Conservation (phyloP, 1,140 invertebrate genomes). For the Cyclina sinensis region DNA sequence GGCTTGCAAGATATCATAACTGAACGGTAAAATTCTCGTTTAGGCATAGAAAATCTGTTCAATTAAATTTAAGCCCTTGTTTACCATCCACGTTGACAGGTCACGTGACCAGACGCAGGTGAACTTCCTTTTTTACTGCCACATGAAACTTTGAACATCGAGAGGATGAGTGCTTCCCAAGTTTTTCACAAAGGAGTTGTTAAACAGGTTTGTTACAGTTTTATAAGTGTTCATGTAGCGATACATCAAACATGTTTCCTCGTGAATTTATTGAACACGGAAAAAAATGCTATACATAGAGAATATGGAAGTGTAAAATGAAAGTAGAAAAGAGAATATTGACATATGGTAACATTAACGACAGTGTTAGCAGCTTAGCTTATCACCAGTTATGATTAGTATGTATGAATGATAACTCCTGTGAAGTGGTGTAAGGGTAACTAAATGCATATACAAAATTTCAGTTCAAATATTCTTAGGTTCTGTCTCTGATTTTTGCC, state of each 20-base stretch:
- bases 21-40: background rate
- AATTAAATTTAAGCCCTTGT: background rate
- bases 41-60: background rate
- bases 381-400: too few relatives aligned
- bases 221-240: background rate
- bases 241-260: background rate
- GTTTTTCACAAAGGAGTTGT: slow-evolving; percentile 80
- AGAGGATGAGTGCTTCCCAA: slow-evolving; percentile 74
- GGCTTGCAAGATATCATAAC: too few relatives aligned
- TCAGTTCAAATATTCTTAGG: too few relatives aligned
- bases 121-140: slow-evolving; percentile 45
- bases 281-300: background rate
- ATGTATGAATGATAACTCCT: too few relatives aligned
- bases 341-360: slow-evolving; percentile 17
- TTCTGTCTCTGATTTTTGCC: too few relatives aligned
- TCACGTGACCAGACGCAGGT: slow-evolving; percentile 58
- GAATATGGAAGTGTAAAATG: background rate
- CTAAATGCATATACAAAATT: too few relatives aligned
- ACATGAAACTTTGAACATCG: slow-evolving; percentile 46
- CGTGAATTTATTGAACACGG: background rate
- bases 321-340: background rate
- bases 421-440: too few relatives aligned
- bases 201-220: slow-evolving; percentile 78
- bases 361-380: too few relatives aligned
- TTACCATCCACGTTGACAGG: slow-evolving; percentile 66